phyloP scores from a whole-genome alignment of 2,797 vertebrate genomes.

The Poeciliopsis infans region DNA sequence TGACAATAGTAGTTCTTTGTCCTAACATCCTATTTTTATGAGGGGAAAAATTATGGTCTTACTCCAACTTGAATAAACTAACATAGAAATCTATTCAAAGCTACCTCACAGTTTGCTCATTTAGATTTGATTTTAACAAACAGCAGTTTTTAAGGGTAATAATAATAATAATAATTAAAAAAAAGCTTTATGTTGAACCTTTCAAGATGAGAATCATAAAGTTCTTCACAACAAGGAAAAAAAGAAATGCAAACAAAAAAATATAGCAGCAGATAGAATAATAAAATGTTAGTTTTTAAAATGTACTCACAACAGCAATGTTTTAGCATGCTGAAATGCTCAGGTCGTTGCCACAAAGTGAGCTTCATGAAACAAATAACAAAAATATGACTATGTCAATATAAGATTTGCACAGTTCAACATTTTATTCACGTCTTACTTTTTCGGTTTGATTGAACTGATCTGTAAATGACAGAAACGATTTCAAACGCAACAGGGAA shows the following conservation, averaged over 20 bases:
- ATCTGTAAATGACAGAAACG: neutral
- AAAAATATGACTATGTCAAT: neutral
- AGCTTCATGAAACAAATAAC: neutral
- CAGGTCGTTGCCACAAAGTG: neutral
- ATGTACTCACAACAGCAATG: neutral
- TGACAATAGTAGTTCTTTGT: neutral
- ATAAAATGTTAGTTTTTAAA: neutral
- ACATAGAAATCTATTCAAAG: slow-evolving; percentile 18
- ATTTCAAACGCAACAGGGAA: neutral
- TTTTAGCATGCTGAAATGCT: slow-evolving; percentile 4
- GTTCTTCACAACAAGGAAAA: neutral
- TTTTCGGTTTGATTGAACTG: neutral
- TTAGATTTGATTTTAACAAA: slow-evolving; percentile 23
- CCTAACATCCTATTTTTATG: neutral
- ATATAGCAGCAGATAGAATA: neutral
- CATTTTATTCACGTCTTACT: neutral
- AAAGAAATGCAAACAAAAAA: no score
- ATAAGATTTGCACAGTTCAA: neutral
- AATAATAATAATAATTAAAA: neutral
- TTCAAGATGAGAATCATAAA: slow-evolving; percentile 6
- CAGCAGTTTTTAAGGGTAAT: slow-evolving; percentile 13
- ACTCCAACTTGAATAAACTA: slow-evolving; percentile 28
- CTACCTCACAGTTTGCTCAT: slow-evolving; percentile 58
- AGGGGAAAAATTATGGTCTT: slow-evolving; percentile 3
- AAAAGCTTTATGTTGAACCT: slow-evolving; percentile 15